These are phyloP conservation scores for Endotricha flammealis DNA, from an alignment of 2,888 invertebrate species.

Conservation along the genomic window DNA sequence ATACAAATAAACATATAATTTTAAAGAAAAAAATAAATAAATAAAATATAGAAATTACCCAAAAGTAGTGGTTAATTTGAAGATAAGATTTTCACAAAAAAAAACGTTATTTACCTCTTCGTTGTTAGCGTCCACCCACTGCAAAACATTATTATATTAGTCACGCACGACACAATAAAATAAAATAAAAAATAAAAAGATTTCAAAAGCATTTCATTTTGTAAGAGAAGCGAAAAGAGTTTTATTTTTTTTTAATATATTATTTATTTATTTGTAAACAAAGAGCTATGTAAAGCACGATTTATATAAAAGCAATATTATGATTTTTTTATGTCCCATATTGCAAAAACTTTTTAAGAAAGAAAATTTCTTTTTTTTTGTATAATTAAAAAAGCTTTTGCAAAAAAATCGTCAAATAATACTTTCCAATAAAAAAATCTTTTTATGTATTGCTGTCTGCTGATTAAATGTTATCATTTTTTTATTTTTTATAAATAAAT, in stretches of 20 bases:
- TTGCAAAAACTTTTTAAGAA: slow-evolving; percentile 15
- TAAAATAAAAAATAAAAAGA: slow-evolving; percentile 30
- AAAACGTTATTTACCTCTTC: slow-evolving; percentile 79
- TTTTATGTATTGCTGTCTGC: too few relatives aligned
- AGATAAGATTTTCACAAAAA: slow-evolving; percentile 25
- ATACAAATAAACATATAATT: slow-evolving; percentile 20
- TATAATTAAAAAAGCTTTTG: too few relatives aligned
- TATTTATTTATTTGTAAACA: slow-evolving; percentile 46
- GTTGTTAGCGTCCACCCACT: slow-evolving; percentile 84
- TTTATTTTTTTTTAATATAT: slow-evolving; percentile 33
- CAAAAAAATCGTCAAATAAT: slow-evolving; percentile 3
- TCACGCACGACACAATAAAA: slow-evolving; percentile 53
- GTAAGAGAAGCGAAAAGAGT: slow-evolving; percentile 45
- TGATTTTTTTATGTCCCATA: slow-evolving; percentile 11
- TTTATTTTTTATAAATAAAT: too few relatives aligned
- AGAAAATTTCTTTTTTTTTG: too few relatives aligned
- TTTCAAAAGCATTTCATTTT: slow-evolving; percentile 68
- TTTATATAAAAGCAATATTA: slow-evolving; percentile 16
- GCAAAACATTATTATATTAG: slow-evolving; percentile 74
- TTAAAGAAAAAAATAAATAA: slow-evolving; percentile 18
- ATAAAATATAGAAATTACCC: slow-evolving; percentile 9
- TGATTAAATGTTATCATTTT: too few relatives aligned
- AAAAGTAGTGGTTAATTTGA: slow-evolving; percentile 15
- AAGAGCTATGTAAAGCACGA: slow-evolving; percentile 48
- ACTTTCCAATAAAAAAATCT: too few relatives aligned